Evolutionary conservation across 2,888 invertebrate species (phyloP).

Genomic region (Agonopterix heracliana): DNA sequence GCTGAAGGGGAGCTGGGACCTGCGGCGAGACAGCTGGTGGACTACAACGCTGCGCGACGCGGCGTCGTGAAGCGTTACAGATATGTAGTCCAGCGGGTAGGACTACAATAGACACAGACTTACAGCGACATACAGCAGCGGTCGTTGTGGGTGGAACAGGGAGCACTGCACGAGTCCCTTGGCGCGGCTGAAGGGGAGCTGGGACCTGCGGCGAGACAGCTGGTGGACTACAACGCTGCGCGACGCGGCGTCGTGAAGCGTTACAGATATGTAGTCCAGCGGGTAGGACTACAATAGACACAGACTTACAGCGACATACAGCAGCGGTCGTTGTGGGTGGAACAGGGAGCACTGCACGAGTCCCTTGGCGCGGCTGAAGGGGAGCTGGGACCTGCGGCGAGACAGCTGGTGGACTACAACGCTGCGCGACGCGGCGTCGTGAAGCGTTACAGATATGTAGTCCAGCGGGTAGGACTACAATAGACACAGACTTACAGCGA

Average conservation of each 20-base stretch:
- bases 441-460: slow-evolving; percentile 93
- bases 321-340: slow-evolving; percentile 92
- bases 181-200: slow-evolving; percentile 92
- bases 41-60: slow-evolving; percentile 90
- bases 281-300: slow-evolving; percentile 25
- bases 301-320: slow-evolving; percentile 91
- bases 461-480: slow-evolving; percentile 81
- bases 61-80: slow-evolving; percentile 90
- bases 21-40: slow-evolving; percentile 93
- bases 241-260: slow-evolving; percentile 89
- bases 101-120: slow-evolving; percentile 35
- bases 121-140: slow-evolving; percentile 95
- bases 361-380: slow-evolving; percentile 93
- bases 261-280: slow-evolving; percentile 96
- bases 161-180: slow-evolving; percentile 95
- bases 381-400: slow-evolving; percentile 90
- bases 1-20: slow-evolving; percentile 93
- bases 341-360: slow-evolving; percentile 94
- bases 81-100: slow-evolving; percentile 93
- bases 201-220: slow-evolving; percentile 90
- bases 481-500: slow-evolving; percentile 81
- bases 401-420: slow-evolving; percentile 97
- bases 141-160: slow-evolving; percentile 93
- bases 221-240: slow-evolving; percentile 96
- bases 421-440: slow-evolving; percentile 87